Percentiles rank a stretch among this genome's conserved stretches.
These are phyloP conservation scores for Leptodirus hochenwartii DNA, from an alignment of 2,888 invertebrate species.

Conservation along the genomic window DNA sequence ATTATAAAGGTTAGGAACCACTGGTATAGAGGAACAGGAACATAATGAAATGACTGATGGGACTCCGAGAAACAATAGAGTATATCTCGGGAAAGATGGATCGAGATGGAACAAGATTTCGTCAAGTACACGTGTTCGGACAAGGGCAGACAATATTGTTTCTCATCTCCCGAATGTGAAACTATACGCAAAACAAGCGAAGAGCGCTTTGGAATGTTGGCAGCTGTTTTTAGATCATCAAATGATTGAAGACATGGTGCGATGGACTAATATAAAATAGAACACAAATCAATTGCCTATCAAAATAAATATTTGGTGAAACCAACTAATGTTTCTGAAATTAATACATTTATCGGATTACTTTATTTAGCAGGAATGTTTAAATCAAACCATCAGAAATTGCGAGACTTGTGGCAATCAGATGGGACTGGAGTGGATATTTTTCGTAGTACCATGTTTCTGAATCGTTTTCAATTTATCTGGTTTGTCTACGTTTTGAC, in stretches of 20 bases:
- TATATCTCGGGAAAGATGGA: too few relatives aligned
- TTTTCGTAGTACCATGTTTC: conserved; percentile 13
- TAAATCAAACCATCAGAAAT: conserved; percentile 11
- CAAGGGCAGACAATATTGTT: conserved; percentile 1
- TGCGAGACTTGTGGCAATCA: conserved; percentile 14
- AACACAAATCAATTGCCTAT: neutral
- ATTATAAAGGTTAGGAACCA: too few relatives aligned
- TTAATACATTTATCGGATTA: conserved; percentile 13
- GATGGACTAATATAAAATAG: conserved; percentile 1
- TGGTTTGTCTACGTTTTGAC: conserved; percentile 12
- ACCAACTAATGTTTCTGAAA: conserved; percentile 2
- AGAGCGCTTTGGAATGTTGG: conserved; percentile 4
- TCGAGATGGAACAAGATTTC: conserved; percentile 1
- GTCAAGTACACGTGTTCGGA: too few relatives aligned
- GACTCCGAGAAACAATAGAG: too few relatives aligned
- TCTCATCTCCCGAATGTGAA: conserved; percentile 5
- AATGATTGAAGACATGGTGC: conserved; percentile 3
- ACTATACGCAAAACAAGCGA: conserved; percentile 1
- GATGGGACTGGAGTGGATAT: conserved; percentile 13
- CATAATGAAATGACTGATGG: too few relatives aligned
- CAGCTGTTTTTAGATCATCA: neutral
- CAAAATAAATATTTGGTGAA: conserved; percentile 5
- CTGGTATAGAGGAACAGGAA: too few relatives aligned
- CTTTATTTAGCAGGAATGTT: conserved; percentile 14
- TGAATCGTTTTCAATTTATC: conserved; percentile 10